phyloP scores from a whole-genome alignment of 2,113 vertebrate species.

The Corythornis madagascariensis region DNA sequence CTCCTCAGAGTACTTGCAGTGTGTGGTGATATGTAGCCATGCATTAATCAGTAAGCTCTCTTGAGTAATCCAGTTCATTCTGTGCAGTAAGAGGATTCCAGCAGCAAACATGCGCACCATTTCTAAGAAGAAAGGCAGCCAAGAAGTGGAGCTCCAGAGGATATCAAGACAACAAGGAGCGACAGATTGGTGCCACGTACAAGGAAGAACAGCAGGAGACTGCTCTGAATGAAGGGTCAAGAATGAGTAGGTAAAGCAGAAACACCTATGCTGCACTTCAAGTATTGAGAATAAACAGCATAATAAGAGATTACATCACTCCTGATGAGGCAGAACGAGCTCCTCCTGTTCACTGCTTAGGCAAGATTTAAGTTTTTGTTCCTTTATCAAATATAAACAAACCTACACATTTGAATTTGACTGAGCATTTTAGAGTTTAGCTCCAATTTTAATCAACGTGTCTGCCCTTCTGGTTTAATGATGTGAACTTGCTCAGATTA shows the following conservation, averaged over 20 bases:
- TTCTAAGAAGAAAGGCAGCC: slow-evolving; percentile 48
- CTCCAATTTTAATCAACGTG: not conserved
- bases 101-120: slow-evolving; percentile 38
- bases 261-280: not conserved
- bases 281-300: not conserved
- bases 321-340: not conserved
- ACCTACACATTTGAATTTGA: not conserved
- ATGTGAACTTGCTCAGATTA: not conserved
- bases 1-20: not conserved
- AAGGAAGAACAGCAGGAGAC: slow-evolving; percentile 12
- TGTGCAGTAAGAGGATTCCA: slow-evolving; percentile 54
- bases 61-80: slow-evolving; percentile 53
- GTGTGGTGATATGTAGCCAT: not conserved
- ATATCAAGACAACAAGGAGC: slow-evolving; percentile 29
- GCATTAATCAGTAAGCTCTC: slow-evolving; percentile 59
- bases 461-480: not conserved
- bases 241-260: not conserved
- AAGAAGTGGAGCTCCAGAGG: slow-evolving; percentile 37
- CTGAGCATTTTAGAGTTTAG: not conserved
- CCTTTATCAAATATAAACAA: not conserved
- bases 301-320: not conserved
- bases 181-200: slow-evolving; percentile 67
- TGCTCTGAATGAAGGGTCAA: not conserved
- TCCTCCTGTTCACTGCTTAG: not conserved
- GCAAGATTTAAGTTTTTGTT: not conserved